Percentiles rank a stretch among this genome's conserved stretches.
phyloP scores from a whole-genome alignment of 2,888 invertebrate genomes.

The Pecten maximus region DNA sequence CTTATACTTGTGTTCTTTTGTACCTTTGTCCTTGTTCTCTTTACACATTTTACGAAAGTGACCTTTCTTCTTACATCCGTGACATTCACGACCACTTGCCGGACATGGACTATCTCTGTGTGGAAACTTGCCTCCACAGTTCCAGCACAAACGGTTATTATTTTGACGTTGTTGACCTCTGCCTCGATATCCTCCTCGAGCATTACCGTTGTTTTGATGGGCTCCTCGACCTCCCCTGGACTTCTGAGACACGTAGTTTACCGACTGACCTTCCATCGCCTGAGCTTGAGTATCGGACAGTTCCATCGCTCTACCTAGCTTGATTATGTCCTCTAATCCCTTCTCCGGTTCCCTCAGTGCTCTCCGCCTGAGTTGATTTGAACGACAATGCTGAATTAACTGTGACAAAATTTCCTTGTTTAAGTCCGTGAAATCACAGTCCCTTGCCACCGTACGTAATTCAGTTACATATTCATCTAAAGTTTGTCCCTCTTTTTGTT shows the following conservation, averaged over 20 bases:
- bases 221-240: background rate
- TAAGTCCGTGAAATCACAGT: too few species aligned
- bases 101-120: conserved; percentile 39
- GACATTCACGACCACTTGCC: conserved; percentile 20
- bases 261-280: conserved; percentile 37
- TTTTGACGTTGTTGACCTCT: background rate
- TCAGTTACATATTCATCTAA: too few species aligned
- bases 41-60: conserved; percentile 43
- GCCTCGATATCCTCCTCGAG: background rate
- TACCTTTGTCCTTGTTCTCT: background rate
- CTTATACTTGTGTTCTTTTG: background rate
- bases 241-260: background rate
- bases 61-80: conserved; percentile 41
- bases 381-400: conserved; percentile 58
- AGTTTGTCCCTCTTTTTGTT: too few species aligned
- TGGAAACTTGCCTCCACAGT: conserved; percentile 48
- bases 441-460: too few species aligned
- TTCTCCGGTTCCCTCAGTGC: background rate
- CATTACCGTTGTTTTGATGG: background rate
- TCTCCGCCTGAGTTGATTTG: conserved; percentile 55
- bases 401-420: conserved; percentile 54
- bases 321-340: conserved; percentile 6
- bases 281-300: conserved; percentile 40
- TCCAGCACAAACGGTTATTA: conserved; percentile 34
- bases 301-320: conserved; percentile 38